phyloP scores from a whole-genome alignment of 1,140 invertebrate species.

The Trichonephila inaurata region DNA sequence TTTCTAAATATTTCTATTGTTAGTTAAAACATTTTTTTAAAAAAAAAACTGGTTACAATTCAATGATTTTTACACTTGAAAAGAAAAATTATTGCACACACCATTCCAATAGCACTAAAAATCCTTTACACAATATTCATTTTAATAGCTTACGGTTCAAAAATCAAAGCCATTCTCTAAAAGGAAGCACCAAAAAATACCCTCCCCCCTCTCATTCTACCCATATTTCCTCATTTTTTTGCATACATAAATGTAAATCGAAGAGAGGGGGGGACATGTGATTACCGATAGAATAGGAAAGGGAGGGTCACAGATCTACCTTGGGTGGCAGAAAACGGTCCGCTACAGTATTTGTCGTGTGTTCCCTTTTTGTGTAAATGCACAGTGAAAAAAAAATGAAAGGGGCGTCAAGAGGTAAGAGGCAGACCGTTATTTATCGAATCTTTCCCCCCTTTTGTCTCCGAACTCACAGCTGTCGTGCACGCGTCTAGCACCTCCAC shows the following conservation, averaged over 20 bases:
- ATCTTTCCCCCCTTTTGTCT: neutral
- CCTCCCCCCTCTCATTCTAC: neutral
- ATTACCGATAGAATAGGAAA: neutral
- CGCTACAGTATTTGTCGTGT: constrained; percentile 28
- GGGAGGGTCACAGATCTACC: neutral
- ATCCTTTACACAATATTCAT: neutral
- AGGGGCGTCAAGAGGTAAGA: constrained; percentile 22
- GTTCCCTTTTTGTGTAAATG: neutral
- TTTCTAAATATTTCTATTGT: too few species aligned
- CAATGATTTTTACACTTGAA: too few species aligned
- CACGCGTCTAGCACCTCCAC: constrained; percentile 29
- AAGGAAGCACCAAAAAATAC: neutral
- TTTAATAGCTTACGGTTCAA: neutral
- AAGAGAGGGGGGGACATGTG: neutral
- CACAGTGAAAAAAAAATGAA: neutral
- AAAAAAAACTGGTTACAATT: too few species aligned
- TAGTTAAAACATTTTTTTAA: too few species aligned
- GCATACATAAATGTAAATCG: neutral
- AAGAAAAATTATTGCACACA: neutral
- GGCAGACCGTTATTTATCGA: constrained; percentile 19
- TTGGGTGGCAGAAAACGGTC: constrained; percentile 6
- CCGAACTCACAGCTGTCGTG: neutral
- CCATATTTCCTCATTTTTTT: constrained; percentile 1
- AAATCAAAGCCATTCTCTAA: neutral
- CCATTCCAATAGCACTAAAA: too few species aligned